Base-by-base conservation (phyloP, 2,888 invertebrate species). In the Chirona hameri region DNA sequence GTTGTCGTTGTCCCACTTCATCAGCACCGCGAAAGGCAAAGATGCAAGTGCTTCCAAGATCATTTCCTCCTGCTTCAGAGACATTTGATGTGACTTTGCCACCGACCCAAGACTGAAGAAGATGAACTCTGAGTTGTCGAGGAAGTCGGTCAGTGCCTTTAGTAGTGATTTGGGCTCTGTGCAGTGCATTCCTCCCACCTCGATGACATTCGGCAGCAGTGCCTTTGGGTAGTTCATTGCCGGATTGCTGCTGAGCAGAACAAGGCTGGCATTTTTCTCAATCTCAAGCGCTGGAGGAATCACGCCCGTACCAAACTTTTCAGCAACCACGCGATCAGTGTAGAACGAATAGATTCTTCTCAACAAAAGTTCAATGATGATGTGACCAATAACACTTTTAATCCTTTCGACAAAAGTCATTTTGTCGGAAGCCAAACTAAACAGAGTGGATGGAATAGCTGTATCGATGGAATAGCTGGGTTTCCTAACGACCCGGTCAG, bases 1-100 rank as follows among this genome's bases (percentile, higher is more conserved):
- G 7, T 90, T 88, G 92, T 90, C 0, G 91, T n/a, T 92, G 86
- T 95, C 95, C 89, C 94, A 95, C 87, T 95, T 95, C 95, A 95
- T 95, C 0, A 95, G 88, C 39, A 95, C 93, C 85, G 93, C 91
- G 87, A 94, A 94, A 0, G 94, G 94, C 65, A 95, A 88, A 48
- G 92, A 91, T 0, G 93, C 91, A 86, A 95, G 91, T 0, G 94
- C 94, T 69, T 92, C 90, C 29, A 94, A 90, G 82, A 95, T 24
- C 21, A 21, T 21, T 0, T 14, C 18, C 21, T 24, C 4, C 24
- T 57, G 57, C 2, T 14, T 2, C 5, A 0, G 21, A 0, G 57
- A 57, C 57, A 57, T 57, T 14, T 57, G 21, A 14, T 18, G 21
- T 0, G 57, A 21, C 1, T 21, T 18, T 1, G 24, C 57, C 57